These are phyloP conservation scores for Phalanger gymnotis DNA, from an alignment of 2,797 vertebrate species.

Conservation along the genomic window DNA sequence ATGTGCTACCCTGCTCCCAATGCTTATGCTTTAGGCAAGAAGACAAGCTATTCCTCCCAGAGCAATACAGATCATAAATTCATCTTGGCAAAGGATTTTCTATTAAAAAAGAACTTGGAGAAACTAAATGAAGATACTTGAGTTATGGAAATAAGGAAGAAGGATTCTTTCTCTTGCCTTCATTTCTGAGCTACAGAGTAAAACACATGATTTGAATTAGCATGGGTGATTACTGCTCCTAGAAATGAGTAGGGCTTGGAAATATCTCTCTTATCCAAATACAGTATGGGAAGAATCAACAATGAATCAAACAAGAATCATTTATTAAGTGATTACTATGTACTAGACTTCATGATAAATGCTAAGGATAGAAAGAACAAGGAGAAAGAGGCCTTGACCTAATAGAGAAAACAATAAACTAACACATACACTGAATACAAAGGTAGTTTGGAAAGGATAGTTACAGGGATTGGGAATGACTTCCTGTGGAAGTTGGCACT, in stretches of 20 bases:
- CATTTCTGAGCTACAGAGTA: background rate
- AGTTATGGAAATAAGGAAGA: background rate
- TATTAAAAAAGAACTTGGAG: background rate
- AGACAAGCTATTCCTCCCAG: too few relatives aligned
- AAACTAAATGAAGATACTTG: background rate
- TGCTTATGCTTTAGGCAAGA: too few relatives aligned
- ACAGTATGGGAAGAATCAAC: constrained; percentile 69
- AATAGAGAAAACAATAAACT: too few relatives aligned
- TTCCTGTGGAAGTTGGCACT: background rate
- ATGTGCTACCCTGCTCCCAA: too few relatives aligned
- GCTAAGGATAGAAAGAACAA: too few relatives aligned
- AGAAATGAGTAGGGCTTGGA: constrained; percentile 61
- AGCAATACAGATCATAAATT: too few relatives aligned
- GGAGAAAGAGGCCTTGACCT: too few relatives aligned
- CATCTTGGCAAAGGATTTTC: too few relatives aligned
- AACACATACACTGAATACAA: background rate
- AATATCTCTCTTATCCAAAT: constrained; percentile 60
- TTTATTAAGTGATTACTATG: too few relatives aligned
- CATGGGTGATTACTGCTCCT: constrained; percentile 43
- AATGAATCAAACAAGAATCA: constrained; percentile 31
- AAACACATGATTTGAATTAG: constrained; percentile 40
- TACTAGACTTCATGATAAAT: too few relatives aligned
- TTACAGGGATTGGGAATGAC: background rate
- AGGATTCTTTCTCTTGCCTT: background rate
- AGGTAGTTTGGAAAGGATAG: background rate